phyloP scores from a whole-genome alignment of 2,888 invertebrate genomes.

The Nudaria mundana region DNA sequence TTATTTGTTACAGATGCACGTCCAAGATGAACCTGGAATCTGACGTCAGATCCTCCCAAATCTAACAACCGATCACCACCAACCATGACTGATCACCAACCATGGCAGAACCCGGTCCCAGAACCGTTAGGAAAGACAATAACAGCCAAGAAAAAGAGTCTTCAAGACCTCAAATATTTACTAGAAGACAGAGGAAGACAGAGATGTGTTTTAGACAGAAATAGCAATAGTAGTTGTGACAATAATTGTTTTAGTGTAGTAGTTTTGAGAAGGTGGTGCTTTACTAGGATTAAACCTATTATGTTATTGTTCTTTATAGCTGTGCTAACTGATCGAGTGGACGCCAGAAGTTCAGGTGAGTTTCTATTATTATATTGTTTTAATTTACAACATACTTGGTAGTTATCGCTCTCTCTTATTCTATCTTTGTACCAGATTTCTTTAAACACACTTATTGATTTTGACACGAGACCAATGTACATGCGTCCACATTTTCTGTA shows the following conservation, averaged over 20 bases:
- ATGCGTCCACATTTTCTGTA: too few species aligned
- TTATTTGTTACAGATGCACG: conserved; percentile 67
- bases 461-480: too few species aligned
- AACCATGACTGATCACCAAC: conserved; percentile 52
- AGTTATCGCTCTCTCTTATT: too few species aligned
- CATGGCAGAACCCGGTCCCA: conserved; percentile 24
- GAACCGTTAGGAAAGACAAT: conserved; percentile 61
- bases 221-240: conserved; percentile 59
- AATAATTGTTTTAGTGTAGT: conserved; percentile 54
- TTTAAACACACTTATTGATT: too few species aligned
- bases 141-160: conserved; percentile 54
- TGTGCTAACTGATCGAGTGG: conserved; percentile 55
- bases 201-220: conserved; percentile 41
- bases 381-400: too few species aligned
- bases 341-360: conserved; percentile 75
- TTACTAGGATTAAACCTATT: conserved; percentile 64
- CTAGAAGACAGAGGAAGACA: conserved; percentile 68
- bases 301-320: conserved; percentile 64
- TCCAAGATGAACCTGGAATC: conserved; percentile 62
- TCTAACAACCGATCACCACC: conserved; percentile 33
- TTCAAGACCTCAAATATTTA: conserved; percentile 68
- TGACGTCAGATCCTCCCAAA: conserved; percentile 48
- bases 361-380: too few species aligned
- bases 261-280: conserved; percentile 61
- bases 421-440: too few species aligned